Percentiles rank a stretch among this genome's conserved stretches.
These are phyloP conservation scores for Drosophila quinaria DNA, from an alignment of 2,888 invertebrate genomes.

Conservation along the genomic window DNA sequence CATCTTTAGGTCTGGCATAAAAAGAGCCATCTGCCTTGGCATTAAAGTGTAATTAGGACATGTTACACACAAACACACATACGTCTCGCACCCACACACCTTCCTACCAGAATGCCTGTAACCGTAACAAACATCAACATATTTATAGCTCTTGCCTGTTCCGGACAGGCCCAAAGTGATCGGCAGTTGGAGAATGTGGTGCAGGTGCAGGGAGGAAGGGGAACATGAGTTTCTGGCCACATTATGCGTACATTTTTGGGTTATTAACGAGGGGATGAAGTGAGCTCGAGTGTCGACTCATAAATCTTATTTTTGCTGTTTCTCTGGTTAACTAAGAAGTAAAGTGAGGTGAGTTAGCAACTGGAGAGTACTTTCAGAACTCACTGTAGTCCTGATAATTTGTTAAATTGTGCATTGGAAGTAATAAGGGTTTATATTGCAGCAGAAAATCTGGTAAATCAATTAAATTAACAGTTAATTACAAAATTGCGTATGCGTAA, in stretches of 20 bases:
- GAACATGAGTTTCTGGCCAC: conserved; percentile 30
- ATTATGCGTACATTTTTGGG: conserved; percentile 47
- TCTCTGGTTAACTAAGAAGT: conserved; percentile 30
- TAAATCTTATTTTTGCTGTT: conserved; percentile 38
- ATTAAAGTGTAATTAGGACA: conserved; percentile 76
- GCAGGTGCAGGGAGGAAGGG: not conserved
- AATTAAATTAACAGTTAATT: conserved; percentile 43
- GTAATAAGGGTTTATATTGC: conserved; percentile 19
- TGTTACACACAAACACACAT: conserved; percentile 19
- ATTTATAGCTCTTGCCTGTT: conserved; percentile 65
- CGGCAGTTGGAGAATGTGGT: not conserved
- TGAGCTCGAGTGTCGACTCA: conserved; percentile 37
- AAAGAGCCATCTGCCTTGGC: conserved; percentile 46
- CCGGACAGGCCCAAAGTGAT: conserved; percentile 26
- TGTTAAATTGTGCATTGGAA: conserved; percentile 33
- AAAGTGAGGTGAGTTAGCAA: not conserved
- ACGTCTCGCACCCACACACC: no score
- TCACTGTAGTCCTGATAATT: conserved; percentile 36
- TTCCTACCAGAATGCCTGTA: conserved; percentile 15
- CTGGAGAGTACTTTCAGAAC: conserved; percentile 6
- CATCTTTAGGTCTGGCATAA: conserved; percentile 36
- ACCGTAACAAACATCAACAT: conserved; percentile 42
- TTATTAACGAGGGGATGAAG: conserved; percentile 51
- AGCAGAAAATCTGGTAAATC: conserved; percentile 19
- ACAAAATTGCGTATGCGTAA: conserved; percentile 42